Conservation (phyloP, 2,797 vertebrate genomes). For the Pseudochirops cupreus region DNA sequence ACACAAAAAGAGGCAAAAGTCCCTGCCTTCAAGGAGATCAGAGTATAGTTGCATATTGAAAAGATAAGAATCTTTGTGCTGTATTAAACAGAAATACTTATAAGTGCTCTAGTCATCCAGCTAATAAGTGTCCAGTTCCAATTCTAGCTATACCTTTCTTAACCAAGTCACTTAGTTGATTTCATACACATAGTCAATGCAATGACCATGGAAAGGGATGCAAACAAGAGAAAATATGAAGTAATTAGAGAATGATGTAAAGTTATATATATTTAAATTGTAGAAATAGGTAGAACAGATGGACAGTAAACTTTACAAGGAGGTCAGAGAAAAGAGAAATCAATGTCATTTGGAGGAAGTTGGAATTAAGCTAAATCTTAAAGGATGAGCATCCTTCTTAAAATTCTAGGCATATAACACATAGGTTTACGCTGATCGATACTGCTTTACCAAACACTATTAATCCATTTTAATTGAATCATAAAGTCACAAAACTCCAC, state of each 20-base stretch:
- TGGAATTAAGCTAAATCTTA: neutral
- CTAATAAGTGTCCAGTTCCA: neutral
- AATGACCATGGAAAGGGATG: neutral
- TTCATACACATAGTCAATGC: neutral
- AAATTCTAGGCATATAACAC: neutral
- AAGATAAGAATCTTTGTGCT: neutral
- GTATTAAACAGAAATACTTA: neutral
- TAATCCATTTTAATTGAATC: constrained; percentile 1
- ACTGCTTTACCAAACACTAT: neutral
- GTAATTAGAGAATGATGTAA: neutral
- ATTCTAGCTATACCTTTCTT: neutral
- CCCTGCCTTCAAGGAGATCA: neutral
- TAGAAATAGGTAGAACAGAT: neutral
- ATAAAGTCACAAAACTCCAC: neutral
- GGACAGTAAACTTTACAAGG: neutral
- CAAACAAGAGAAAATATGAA: neutral
- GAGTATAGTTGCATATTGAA: neutral
- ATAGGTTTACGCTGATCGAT: neutral
- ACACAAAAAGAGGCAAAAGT: neutral
- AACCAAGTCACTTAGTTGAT: neutral
- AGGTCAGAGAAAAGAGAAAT: neutral
- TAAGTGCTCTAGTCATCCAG: neutral
- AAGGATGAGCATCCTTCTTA: neutral
- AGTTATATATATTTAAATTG: neutral
- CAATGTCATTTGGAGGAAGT: neutral